Conservation (phyloP, 2,113 vertebrate species). For the Dasypus novemcinctus region DNA sequence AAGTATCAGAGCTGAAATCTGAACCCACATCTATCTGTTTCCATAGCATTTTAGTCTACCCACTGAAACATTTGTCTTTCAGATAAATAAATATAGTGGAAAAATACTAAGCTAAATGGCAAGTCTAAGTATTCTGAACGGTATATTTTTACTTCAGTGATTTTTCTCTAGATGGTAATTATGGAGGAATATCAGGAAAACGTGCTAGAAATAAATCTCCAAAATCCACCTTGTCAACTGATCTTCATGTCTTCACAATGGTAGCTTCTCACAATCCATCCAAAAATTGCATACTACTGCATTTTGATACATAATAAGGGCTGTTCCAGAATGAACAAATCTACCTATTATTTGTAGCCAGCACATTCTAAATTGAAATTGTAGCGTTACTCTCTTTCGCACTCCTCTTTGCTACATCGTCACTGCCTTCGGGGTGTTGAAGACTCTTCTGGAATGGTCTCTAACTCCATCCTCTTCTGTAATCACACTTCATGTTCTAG, state of each 20-base stretch:
- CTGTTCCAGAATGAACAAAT: neutral
- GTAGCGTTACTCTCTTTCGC: neutral
- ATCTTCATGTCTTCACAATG: neutral
- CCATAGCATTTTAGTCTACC: neutral
- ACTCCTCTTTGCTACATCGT: neutral
- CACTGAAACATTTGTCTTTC: neutral
- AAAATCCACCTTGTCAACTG: neutral
- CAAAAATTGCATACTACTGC: neutral
- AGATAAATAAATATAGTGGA: neutral
- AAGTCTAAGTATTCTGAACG: neutral
- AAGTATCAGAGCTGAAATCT: neutral
- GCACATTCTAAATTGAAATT: neutral
- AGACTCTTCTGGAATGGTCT: neutral
- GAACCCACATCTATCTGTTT: neutral
- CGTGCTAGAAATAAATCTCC: neutral
- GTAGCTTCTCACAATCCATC: neutral
- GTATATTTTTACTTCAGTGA: neutral
- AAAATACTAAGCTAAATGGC: neutral
- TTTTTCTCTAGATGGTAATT: neutral
- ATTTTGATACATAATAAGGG: neutral
- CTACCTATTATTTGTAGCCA: neutral
- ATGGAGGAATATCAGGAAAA: neutral
- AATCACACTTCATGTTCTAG: neutral
- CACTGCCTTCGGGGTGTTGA: neutral
- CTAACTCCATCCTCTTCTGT: neutral